A percentile compares a stretch with the other conserved stretches of the same genome.
Evolutionary conservation across 2,888 invertebrate species (phyloP).

Genomic region (Cactoblastis cactorum): DNA sequence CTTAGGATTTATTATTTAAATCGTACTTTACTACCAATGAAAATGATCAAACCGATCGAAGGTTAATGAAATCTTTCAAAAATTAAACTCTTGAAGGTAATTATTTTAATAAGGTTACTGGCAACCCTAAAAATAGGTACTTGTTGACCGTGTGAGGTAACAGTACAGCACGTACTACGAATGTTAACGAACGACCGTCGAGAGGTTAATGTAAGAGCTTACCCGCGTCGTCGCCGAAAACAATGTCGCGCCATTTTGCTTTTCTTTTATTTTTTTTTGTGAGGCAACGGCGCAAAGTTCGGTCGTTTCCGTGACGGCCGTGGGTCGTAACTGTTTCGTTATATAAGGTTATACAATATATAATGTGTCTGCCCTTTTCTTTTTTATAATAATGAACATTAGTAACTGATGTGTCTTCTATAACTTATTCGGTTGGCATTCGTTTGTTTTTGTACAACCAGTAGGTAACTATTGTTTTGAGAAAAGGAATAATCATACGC

Average conservation of each 20-base stretch:
- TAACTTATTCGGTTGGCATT: no score
- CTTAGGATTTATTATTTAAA: no score
- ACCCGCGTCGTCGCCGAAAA: conserved; percentile 50
- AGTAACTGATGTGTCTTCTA: no score
- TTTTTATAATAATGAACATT: no score
- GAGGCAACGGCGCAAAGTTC: conserved; percentile 40
- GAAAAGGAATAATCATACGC: no score
- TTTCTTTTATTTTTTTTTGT: conserved; percentile 39
- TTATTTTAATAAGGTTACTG: not conserved
- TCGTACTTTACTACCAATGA: no score
- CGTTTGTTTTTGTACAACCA: no score
- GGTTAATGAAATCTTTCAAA: no score
- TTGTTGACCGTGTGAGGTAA: conserved; percentile 45
- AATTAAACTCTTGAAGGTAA: not conserved
- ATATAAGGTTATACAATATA: no score
- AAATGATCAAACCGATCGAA: no score
- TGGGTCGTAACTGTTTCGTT: conserved; percentile 19
- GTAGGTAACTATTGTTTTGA: no score
- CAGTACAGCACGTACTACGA: conserved; percentile 35
- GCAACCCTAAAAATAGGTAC: conserved; percentile 32
- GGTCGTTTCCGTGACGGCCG: conserved; percentile 25
- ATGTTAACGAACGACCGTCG: conserved; percentile 61
- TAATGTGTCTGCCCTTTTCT: no score
- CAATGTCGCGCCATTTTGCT: conserved; percentile 47
- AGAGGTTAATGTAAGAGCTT: conserved; percentile 70